phyloP scores from a whole-genome alignment of 30 jellyfish, hydroid and myxozoan genomes.

The Cassiopea xamachana region DNA sequence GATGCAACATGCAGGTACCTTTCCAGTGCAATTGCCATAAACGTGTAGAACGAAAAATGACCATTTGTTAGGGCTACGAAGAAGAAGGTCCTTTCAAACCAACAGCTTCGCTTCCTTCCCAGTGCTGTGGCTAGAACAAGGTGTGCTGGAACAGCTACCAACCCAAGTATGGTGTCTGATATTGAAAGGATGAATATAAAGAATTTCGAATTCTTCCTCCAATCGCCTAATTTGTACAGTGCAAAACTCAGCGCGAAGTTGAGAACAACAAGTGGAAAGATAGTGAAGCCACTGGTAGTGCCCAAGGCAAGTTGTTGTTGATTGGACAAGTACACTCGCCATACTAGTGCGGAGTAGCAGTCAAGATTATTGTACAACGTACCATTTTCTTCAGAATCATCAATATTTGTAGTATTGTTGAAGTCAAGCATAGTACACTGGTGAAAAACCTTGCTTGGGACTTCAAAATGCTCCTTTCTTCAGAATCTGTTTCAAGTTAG shows the following conservation, averaged over 20 bases:
- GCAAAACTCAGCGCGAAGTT: slow-evolving; percentile 44
- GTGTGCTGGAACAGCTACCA: slow-evolving; percentile 36
- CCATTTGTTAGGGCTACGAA: slow-evolving; percentile 56
- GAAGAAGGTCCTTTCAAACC: slow-evolving; percentile 44
- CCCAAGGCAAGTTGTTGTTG: slow-evolving; percentile 22
- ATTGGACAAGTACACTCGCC: slow-evolving; percentile 24
- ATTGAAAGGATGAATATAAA: slow-evolving; percentile 19
- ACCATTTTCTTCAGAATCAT: not conserved
- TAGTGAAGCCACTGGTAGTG: slow-evolving; percentile 5
- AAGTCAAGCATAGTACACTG: no score
- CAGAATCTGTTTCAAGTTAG: no score
- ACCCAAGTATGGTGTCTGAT: slow-evolving; percentile 47
- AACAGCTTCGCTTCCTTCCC: slow-evolving; percentile 40
- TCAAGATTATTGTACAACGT: not conserved
- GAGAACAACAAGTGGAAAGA: slow-evolving; percentile 23
- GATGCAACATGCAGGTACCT: slow-evolving; percentile 22
- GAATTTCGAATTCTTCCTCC: slow-evolving; percentile 24
- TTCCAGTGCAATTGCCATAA: slow-evolving; percentile 46
- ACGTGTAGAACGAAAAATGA: slow-evolving; percentile 56
- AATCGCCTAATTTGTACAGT: slow-evolving; percentile 31
- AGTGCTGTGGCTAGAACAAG: slow-evolving; percentile 23
- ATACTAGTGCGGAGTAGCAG: slow-evolving; percentile 41
- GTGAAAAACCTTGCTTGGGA: no score
- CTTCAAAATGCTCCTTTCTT: no score
- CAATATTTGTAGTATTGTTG: not conserved